A percentile compares a stretch with the other conserved stretches of the same genome.
Conservation (phyloP, 2,113 vertebrate genomes). For the Dissostichus mawsoni region DNA sequence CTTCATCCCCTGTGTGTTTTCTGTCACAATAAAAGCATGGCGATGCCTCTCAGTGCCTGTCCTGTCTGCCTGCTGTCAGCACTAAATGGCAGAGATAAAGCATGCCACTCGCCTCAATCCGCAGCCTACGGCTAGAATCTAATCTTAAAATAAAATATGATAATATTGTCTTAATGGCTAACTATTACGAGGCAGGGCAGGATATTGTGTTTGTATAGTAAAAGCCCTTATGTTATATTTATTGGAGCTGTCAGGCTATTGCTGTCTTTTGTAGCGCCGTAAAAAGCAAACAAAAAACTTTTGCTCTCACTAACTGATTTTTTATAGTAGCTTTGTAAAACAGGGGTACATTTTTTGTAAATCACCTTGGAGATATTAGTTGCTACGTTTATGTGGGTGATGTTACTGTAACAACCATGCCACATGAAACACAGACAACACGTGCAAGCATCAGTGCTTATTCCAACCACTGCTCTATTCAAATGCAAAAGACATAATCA, state of each 20-base stretch:
- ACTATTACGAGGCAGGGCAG: conserved; percentile 62
- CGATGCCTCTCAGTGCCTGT: conserved; percentile 65
- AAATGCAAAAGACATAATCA: conserved; percentile 56
- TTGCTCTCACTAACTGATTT: conserved; percentile 6
- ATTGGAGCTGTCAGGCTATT: conserved; percentile 47
- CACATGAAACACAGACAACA: background rate
- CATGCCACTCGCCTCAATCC: conserved; percentile 59
- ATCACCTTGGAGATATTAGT: background rate
- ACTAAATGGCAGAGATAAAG: conserved; percentile 77
- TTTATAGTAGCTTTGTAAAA: background rate
- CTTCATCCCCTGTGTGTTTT: conserved; percentile 74
- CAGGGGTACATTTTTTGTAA: background rate
- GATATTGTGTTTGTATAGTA: conserved; percentile 68
- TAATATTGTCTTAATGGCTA: conserved; percentile 76
- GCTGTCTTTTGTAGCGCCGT: conserved; percentile 35
- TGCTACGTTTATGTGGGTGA: background rate
- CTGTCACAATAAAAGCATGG: conserved; percentile 67
- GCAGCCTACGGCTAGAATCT: conserved; percentile 57
- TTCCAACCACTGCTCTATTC: background rate
- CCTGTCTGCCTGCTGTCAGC: conserved; percentile 70
- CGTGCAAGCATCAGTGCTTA: background rate
- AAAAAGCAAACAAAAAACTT: conserved; percentile 44
- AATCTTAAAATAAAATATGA: conserved; percentile 75
- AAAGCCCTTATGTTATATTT: conserved; percentile 65
- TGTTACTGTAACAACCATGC: background rate